phyloP scores from a whole-genome alignment of 2,888 invertebrate species.

The Unio delphinus region DNA sequence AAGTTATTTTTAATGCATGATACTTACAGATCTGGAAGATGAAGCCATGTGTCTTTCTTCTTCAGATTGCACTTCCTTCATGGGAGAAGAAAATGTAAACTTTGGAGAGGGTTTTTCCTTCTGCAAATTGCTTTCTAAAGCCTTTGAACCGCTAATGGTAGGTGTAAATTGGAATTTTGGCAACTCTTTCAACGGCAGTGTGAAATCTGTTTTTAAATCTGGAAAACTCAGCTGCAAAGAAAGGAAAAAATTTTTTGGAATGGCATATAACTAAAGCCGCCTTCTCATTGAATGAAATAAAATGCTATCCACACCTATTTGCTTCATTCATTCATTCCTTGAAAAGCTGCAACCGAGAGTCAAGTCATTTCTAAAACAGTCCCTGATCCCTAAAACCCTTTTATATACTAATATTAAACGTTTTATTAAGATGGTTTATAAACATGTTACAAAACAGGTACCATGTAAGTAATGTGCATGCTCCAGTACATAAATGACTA shows the following conservation, averaged over 20 bases:
- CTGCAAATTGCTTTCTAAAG: background rate
- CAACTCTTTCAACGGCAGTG: constrained; percentile 76
- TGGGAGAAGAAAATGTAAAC: constrained; percentile 59
- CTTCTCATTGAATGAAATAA: too few species aligned
- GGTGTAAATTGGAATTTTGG: constrained; percentile 75
- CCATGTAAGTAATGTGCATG: too few species aligned
- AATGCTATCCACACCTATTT: too few species aligned
- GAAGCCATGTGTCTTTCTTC: constrained; percentile 18
- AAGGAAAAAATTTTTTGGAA: background rate
- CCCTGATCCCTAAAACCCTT: too few species aligned
- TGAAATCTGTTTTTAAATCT: constrained; percentile 69
- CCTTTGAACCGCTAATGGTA: constrained; percentile 4
- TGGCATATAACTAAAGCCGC: background rate
- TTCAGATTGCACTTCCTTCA: constrained; percentile 39
- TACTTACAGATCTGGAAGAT: constrained; percentile 12
- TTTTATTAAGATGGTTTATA: too few species aligned
- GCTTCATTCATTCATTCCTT: too few species aligned
- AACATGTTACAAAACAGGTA: too few species aligned
- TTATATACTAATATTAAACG: too few species aligned
- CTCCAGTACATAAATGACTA: too few species aligned
- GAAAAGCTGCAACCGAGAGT: too few species aligned
- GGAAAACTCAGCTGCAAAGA: constrained; percentile 48
- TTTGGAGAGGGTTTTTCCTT: constrained; percentile 17
- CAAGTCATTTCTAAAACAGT: too few species aligned
- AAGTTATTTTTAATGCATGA: background rate